Evolutionary conservation across 2,888 invertebrate genomes (phyloP).

Genomic region (Agrotis segetum): DNA sequence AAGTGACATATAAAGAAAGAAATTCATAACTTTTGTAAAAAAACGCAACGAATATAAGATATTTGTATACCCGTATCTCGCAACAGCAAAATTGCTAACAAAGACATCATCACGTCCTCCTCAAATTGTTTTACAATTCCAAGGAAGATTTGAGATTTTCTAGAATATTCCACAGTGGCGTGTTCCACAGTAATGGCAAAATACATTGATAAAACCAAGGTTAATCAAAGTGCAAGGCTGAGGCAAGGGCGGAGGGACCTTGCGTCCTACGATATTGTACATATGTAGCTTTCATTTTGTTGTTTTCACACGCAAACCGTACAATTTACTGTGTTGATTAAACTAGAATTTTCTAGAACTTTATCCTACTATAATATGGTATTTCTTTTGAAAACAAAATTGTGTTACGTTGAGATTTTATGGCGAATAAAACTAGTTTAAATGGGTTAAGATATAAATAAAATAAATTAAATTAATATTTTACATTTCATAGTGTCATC

Average conservation of each 20-base stretch:
- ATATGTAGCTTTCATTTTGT: slow-evolving; percentile 47
- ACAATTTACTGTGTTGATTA: slow-evolving; percentile 35
- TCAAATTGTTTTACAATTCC: slow-evolving; percentile 43
- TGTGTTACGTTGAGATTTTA: background rate
- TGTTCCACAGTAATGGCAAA: slow-evolving; percentile 53
- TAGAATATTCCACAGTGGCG: slow-evolving; percentile 29
- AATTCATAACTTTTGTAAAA: background rate
- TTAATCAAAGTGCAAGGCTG: slow-evolving; percentile 62
- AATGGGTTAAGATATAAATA: background rate
- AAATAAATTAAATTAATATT: background rate
- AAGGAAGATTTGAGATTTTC: slow-evolving; percentile 29
- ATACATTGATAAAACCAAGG: slow-evolving; percentile 68
- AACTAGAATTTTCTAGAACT: slow-evolving; percentile 23
- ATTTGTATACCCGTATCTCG: background rate
- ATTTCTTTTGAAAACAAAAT: slow-evolving; percentile 12
- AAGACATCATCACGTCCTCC: slow-evolving; percentile 47
- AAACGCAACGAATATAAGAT: background rate
- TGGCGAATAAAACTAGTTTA: background rate
- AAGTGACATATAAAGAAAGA: slow-evolving; percentile 3
- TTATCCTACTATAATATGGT: background rate
- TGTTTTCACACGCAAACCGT: slow-evolving; percentile 42
- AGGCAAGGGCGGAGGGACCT: slow-evolving; percentile 67
- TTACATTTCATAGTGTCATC: no score
- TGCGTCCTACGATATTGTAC: slow-evolving; percentile 47
- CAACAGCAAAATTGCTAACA: slow-evolving; percentile 7